Conservation (phyloP, 2,797 vertebrate genomes). For the Tapera naevia region DNA sequence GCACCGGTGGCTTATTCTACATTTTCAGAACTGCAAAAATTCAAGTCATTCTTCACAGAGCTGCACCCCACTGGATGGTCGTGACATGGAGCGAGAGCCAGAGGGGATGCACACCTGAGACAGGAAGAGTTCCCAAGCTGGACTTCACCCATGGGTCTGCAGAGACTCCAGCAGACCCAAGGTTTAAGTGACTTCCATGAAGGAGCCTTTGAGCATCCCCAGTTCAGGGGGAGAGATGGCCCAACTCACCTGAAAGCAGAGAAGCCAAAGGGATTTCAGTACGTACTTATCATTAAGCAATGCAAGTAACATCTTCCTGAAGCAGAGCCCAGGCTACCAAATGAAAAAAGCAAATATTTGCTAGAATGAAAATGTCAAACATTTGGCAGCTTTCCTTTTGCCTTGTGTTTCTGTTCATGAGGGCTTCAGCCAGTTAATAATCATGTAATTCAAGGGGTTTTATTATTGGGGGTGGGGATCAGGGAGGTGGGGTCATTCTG, state of each 20-base stretch:
- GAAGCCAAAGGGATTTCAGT: not conserved
- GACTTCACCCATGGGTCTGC: not conserved
- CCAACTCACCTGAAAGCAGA: not conserved
- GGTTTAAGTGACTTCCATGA: not conserved
- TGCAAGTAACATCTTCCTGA: not conserved
- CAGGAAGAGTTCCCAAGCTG: not conserved
- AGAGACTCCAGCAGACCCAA: not conserved
- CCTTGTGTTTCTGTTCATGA: not conserved
- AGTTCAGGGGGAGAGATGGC: not conserved
- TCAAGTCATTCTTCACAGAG: accelerated
- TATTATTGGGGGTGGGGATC: too few species aligned
- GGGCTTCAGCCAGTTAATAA: not conserved
- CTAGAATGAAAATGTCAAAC: not conserved
- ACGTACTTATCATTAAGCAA: not conserved
- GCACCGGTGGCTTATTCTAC: not conserved
- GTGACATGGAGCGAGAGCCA: accelerated
- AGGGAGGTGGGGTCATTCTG: not conserved
- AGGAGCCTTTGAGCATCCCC: not conserved
- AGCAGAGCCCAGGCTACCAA: not conserved
- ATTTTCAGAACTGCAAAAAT: not conserved
- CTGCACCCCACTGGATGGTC: accelerated
- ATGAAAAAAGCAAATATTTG: slow-evolving; percentile 22
- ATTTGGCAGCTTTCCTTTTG: not conserved
- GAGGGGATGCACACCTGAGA: not conserved
- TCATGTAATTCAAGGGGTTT: not conserved